phyloP scores from a whole-genome alignment of 1,140 invertebrate species.

The Calycopis cecrops region DNA sequence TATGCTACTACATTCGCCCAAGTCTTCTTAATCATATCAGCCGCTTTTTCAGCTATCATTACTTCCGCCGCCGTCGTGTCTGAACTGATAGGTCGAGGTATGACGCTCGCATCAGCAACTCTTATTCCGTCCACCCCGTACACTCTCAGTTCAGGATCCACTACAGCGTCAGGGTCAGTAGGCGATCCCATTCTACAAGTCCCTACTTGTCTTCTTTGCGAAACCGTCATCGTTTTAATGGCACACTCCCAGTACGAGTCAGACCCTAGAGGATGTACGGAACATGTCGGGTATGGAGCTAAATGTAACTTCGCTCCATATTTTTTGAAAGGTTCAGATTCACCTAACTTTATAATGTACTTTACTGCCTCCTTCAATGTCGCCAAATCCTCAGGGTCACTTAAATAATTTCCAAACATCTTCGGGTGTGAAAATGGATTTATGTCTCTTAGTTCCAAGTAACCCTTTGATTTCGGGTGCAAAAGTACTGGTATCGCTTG shows the following conservation, averaged over 20 bases:
- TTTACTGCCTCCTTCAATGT: conserved; percentile 82
- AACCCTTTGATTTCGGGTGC: conserved; percentile 84
- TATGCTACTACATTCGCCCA: conserved; percentile 66
- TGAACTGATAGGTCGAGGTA: conserved; percentile 81
- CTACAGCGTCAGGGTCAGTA: conserved; percentile 81
- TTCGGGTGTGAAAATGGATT: conserved; percentile 85
- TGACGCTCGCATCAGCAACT: conserved; percentile 86
- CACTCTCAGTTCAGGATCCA: conserved; percentile 83
- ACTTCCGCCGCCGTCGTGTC: conserved; percentile 83
- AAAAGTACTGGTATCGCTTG: conserved; percentile 83
- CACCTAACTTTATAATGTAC: conserved; percentile 76
- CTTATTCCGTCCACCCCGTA: conserved; percentile 82
- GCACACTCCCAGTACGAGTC: conserved; percentile 87
- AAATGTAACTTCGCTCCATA: conserved; percentile 75
- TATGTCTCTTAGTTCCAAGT: conserved; percentile 79
- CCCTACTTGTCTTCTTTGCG: conserved; percentile 82
- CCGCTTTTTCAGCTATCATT: conserved; percentile 92
- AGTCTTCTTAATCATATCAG: conserved; percentile 85
- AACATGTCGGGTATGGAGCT: conserved; percentile 77
- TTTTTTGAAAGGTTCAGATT: conserved; percentile 78
- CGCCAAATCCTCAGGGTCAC: conserved; percentile 78
- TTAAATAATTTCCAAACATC: conserved; percentile 85
- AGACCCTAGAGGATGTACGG: conserved; percentile 66
- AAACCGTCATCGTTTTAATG: conserved; percentile 77
- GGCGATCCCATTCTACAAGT: conserved; percentile 87